Evolutionary conservation across 2,888 invertebrate species (phyloP), one percentile per base, ranked within the genome.

Genomic region (Drosophila nr. perissopoda): DNA sequence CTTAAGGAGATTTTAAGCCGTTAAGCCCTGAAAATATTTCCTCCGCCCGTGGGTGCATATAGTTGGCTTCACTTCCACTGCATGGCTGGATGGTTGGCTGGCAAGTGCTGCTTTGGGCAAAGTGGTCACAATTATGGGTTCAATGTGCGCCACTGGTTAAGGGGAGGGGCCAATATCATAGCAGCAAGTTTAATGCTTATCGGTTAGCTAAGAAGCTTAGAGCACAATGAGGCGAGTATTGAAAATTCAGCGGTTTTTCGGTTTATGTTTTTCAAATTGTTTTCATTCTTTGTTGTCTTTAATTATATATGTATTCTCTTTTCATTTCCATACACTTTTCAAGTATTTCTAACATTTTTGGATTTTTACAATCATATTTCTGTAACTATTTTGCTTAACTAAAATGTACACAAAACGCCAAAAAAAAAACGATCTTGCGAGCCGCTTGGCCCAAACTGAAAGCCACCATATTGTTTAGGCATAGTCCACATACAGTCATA

Each of bases 11-110:
- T 54, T 72, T 80, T 85, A 84, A 88, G 83, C 83, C 76, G 73
- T 89, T 89, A 81, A 86, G 86, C 74, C 72, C 68, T 71, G 79
- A 76, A 86, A 89, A 76, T 81, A 83, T 85, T 75, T 89, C 71
- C 70, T 66, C 59, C 63, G 67, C 59, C 74, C 21, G 54, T 66
- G 67, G 71, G 54, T 64, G 25, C 46, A 51, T 67, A 69, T 27
- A 38, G n/a, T 56, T 38, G 56, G 56, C 27, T 38, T 46, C 25
- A 8, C 16, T 25, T 16, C 25, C n/a, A n/a, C 29, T 54, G 54
- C 21, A 36, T 36, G 27, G 54, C 16, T 56, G 56, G 25, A 11
- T 49, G 53, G 60, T 63, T 67, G 59, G n/a, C 34, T 40, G 36
- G 56, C 56, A 60, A 83, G 64, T 68, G 87, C 34, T 60, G 66